These are phyloP conservation scores for Platynereis dumerilii DNA, from an alignment of 2,888 invertebrate genomes.

Conservation along the genomic window DNA sequence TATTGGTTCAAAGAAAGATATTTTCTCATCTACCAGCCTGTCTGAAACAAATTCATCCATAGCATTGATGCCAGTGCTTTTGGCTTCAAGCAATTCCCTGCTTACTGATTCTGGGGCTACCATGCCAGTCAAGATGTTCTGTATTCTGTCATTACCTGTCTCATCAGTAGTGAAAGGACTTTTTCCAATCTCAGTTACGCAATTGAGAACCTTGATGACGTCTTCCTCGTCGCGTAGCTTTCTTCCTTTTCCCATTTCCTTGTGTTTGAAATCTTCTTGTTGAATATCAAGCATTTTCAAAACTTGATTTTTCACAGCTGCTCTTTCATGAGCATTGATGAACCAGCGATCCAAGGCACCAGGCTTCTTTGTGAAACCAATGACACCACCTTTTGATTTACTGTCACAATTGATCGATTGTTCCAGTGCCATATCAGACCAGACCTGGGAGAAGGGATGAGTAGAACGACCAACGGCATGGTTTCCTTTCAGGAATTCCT, in stretches of 20 bases:
- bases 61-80: too few species aligned
- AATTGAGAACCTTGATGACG: not conserved
- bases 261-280: not conserved
- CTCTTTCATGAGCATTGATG: conserved; percentile 3
- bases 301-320: not conserved
- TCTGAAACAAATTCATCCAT: not conserved
- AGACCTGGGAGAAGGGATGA: not conserved
- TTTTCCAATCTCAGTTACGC: not conserved
- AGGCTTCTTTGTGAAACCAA: not conserved
- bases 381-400: conserved; percentile 2
- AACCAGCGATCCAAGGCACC: not conserved
- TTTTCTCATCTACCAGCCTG: not conserved
- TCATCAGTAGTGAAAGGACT: not conserved
- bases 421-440: conserved; percentile 12
- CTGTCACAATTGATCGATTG: not conserved
- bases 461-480: not conserved
- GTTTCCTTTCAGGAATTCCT: not conserved
- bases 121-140: not conserved
- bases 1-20: not conserved
- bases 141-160: not conserved
- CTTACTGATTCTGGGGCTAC: too few species aligned
- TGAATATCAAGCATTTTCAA: not conserved
- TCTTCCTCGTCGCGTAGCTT: not conserved
- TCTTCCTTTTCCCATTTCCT: not conserved
- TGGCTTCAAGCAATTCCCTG: too few species aligned